Conservation (phyloP, 2,888 invertebrate genomes). For the Metalampra italica region DNA sequence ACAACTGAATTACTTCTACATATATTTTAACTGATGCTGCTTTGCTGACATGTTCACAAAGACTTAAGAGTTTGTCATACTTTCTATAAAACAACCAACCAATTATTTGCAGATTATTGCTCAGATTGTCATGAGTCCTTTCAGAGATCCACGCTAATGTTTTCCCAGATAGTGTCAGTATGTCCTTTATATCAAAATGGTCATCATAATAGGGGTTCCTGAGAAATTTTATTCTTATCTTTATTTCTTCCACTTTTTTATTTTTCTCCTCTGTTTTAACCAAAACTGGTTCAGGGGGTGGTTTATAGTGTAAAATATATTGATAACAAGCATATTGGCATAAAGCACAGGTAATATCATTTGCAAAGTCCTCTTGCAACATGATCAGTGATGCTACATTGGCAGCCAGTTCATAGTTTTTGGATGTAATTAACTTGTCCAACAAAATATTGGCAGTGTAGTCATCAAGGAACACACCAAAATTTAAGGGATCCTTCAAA, state of each 20-base stretch:
- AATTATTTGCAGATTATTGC: constrained; percentile 79
- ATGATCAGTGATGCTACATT: constrained; percentile 87
- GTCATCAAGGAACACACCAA: constrained; percentile 94
- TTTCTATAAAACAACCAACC: constrained; percentile 84
- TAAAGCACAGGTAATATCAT: constrained; percentile 83
- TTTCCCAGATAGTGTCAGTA: constrained; percentile 87
- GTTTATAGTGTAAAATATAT: constrained; percentile 71
- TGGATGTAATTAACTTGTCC: constrained; percentile 84
- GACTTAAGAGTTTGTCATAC: constrained; percentile 66
- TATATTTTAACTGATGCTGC: constrained; percentile 41
- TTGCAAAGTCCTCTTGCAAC: constrained; percentile 91
- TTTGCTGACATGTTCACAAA: constrained; percentile 39
- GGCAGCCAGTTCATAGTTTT: constrained; percentile 85
- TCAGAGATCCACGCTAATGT: constrained; percentile 83
- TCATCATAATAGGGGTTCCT: constrained; percentile 92
- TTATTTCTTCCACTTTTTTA: constrained; percentile 80
- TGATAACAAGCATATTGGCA: constrained; percentile 87
- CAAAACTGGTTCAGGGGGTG: constrained; percentile 28
- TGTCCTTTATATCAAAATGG: constrained; percentile 90
- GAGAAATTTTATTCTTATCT: constrained; percentile 87
- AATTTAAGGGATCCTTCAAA: constrained; percentile 89
- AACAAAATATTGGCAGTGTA: constrained; percentile 88
- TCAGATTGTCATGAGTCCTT: constrained; percentile 64
- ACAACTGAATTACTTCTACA: constrained; percentile 44
- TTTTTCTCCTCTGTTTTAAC: constrained; percentile 32